Base-by-base conservation (phyloP, 2,113 vertebrate species). In the Cairina moschata region DNA sequence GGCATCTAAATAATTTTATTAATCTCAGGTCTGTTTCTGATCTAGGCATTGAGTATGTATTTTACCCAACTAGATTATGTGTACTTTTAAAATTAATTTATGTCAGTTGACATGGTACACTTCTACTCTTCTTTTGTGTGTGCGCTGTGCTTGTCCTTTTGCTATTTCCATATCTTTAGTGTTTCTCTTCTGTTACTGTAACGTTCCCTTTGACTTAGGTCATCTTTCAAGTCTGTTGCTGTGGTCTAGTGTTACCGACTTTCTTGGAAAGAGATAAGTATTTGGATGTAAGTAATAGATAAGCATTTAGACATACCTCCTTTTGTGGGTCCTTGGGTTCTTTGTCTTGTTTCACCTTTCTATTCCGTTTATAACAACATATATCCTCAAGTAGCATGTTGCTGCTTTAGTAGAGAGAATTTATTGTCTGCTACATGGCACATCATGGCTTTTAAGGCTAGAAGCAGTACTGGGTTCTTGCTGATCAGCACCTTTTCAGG, bases 211-310 rank as follows among this genome's bases (percentile, higher is more conserved):
- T 89, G 34, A 65, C 66, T 78, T 72, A 78, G 36, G 60, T 76
- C 26, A 34, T 84, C 74, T 93, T 91, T 75, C 38, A 79, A 32
- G 81, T 67, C 66, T 42, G 11, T 68, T 95, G 74, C 82, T 68
- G 25, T 67, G 21, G 56, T 84, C 52, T 84, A 71, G 36, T 25
- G 11, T 89, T 94, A 86, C 77, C 40, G 77, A 0, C 59, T 92
- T 95, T 88, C 44, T 73, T 95, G 83, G 65, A 90, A 92, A 46
- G 69, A 83, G 63, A 69, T 76, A 59, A 1, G 31, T 4, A 1
- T 83, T 92, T 92, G n/a, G 40, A 23, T 69, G 20, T 34, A 77
- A 83, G 76, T 80, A 91, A 50, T 60, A 68, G 79, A 65, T 56
- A 76, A 78, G 21, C 36, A n/a, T 75, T 92, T 83, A 69, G 31